Conservation (phyloP, 2,797 vertebrate species). For the Centroberyx gerrardi region DNA sequence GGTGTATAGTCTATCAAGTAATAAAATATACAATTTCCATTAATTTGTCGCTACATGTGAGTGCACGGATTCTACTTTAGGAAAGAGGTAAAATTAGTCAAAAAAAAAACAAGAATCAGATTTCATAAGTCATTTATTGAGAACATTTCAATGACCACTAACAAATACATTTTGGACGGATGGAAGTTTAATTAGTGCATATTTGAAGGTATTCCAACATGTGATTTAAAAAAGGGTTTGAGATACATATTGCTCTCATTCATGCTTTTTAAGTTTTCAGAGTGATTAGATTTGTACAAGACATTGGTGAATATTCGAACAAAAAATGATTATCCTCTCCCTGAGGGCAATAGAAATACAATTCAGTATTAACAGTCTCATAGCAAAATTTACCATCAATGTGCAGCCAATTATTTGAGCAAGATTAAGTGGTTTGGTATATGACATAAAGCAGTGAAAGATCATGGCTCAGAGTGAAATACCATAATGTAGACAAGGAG, state of each 20-base stretch:
- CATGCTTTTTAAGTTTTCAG: slow-evolving; percentile 36
- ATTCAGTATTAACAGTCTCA: slow-evolving; percentile 24
- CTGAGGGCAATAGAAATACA: slow-evolving; percentile 48
- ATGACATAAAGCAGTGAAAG: slow-evolving; percentile 59
- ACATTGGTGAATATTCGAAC: slow-evolving; percentile 45
- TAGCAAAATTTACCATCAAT: slow-evolving; percentile 25
- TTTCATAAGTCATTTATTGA: slow-evolving; percentile 79
- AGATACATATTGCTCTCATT: slow-evolving; percentile 67
- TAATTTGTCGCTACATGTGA: neutral
- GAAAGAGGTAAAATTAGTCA: neutral
- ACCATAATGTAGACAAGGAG: slow-evolving; percentile 45
- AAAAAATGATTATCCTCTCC: slow-evolving; percentile 48
- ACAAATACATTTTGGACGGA: slow-evolving; percentile 48
- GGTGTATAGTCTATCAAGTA: too few species aligned
- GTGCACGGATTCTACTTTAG: neutral
- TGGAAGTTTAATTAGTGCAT: slow-evolving; percentile 80
- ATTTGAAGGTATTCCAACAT: slow-evolving; percentile 56
- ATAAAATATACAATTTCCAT: too few species aligned
- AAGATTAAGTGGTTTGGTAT: slow-evolving; percentile 57
- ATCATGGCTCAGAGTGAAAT: slow-evolving; percentile 76
- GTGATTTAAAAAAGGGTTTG: slow-evolving; percentile 54
- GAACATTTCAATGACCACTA: slow-evolving; percentile 67
- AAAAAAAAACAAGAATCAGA: neutral
- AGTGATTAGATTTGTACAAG: slow-evolving; percentile 55
- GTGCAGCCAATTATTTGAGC: slow-evolving; percentile 35